Evolutionary conservation across 2,113 vertebrate species (phyloP).

Genomic region (Oenanthe melanoleuca): DNA sequence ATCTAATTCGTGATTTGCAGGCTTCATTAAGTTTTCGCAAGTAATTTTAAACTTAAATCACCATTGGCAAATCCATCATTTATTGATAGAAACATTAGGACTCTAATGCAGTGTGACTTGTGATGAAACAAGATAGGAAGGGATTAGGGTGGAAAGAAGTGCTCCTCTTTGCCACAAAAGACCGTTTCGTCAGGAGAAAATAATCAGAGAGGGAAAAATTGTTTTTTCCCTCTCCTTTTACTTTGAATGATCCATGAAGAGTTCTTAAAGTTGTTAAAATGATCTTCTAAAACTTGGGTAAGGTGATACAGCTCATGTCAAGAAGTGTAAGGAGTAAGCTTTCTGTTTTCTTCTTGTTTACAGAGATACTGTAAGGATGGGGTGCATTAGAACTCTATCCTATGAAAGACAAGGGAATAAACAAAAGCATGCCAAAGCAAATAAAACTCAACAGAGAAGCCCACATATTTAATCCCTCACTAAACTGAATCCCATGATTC

Average conservation of each 20-base stretch:
- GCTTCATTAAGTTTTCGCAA: slow-evolving; percentile 58
- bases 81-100: slow-evolving; percentile 68
- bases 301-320: background rate
- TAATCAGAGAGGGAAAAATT: background rate
- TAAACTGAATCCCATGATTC: background rate
- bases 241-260: background rate
- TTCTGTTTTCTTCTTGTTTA: background rate
- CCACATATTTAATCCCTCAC: background rate
- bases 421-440: background rate
- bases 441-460: background rate
- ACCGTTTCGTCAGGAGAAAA: background rate
- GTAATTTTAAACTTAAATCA: slow-evolving; percentile 69
- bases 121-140: slow-evolving; percentile 48
- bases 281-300: background rate
- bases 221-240: background rate
- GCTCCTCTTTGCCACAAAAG: background rate
- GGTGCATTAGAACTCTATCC: background rate
- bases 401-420: background rate
- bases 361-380: background rate
- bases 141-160: background rate
- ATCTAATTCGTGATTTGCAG: slow-evolving; percentile 55
- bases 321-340: background rate
- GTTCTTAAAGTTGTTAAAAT: background rate
- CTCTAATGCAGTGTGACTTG: slow-evolving; percentile 32
- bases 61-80: slow-evolving; percentile 61